Percentiles rank a stretch among this genome's conserved stretches.
phyloP scores from a whole-genome alignment of 2,113 vertebrate species.

The Boleophthalmus pectinirostris region DNA sequence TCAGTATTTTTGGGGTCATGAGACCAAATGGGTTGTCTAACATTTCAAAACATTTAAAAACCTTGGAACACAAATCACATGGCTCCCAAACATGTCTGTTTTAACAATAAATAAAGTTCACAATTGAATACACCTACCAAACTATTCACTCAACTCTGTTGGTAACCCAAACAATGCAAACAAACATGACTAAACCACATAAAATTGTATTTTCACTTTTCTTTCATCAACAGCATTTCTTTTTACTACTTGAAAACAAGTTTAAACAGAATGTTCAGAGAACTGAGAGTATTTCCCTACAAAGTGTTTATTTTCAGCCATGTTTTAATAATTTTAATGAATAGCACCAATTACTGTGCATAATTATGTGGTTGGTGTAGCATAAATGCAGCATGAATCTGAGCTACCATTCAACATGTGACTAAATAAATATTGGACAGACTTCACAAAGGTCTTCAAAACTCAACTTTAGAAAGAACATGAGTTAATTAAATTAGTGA shows the following conservation, averaged over 20 bases:
- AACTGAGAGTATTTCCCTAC: too few species aligned
- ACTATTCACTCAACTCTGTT: background rate
- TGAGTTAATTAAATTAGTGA: conserved; percentile 3
- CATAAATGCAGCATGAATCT: conserved; percentile 21
- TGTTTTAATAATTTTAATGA: background rate
- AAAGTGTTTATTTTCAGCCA: background rate
- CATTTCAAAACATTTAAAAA: background rate
- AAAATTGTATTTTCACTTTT: background rate
- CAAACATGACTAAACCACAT: background rate
- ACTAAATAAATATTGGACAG: conserved; percentile 6
- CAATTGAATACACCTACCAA: background rate
- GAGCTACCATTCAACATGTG: background rate
- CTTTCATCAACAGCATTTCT: background rate
- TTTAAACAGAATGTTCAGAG: background rate
- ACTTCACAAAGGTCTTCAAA: conserved; percentile 7
- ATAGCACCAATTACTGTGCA: conserved; percentile 15
- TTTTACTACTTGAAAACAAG: background rate
- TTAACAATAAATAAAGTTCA: background rate
- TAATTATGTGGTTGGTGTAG: conserved; percentile 50
- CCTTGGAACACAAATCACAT: background rate
- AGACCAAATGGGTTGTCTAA: background rate
- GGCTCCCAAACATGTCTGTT: background rate
- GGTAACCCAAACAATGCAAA: background rate
- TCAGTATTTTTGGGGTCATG: too few species aligned
- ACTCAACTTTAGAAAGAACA: conserved; percentile 1